Percentiles rank a stretch among this genome's conserved stretches.
These are phyloP conservation scores for Malurus cyaneus DNA, from an alignment of 2,113 vertebrate genomes.

Conservation along the genomic window DNA sequence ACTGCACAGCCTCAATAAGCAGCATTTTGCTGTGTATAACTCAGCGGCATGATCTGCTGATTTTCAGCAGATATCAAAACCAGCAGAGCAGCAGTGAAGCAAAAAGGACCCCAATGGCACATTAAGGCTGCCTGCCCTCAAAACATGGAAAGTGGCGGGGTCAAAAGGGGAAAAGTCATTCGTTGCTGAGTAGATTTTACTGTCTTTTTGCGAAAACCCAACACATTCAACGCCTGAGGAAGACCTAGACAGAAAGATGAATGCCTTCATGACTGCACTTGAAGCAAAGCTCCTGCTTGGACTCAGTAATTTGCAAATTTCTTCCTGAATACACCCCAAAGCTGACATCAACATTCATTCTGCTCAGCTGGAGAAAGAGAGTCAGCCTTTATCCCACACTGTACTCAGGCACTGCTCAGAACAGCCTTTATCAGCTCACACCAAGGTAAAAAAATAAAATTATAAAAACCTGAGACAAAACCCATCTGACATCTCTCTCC, in stretches of 20 bases:
- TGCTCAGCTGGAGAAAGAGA: not conserved
- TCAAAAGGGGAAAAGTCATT: not conserved
- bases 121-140: not conserved
- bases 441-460: not conserved
- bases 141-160: not conserved
- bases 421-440: not conserved
- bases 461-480: not conserved
- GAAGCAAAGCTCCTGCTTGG: not conserved
- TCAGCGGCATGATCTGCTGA: not conserved
- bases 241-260: not conserved
- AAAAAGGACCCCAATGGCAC: not conserved
- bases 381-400: not conserved
- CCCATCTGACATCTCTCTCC: not conserved
- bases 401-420: not conserved
- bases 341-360: not conserved
- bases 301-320: not conserved
- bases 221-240: not conserved
- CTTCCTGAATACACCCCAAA: not conserved
- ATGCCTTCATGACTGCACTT: not conserved
- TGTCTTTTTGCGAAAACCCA: not conserved
- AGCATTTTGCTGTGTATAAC: not conserved
- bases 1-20: not conserved
- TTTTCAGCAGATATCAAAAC: not conserved
- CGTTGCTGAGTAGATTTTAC: not conserved
- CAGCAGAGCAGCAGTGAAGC: not conserved